Percentiles rank a stretch among this genome's conserved stretches.
Evolutionary conservation across 92 coral and sea anemone species (phyloP).

Genomic region (Montipora capitata): DNA sequence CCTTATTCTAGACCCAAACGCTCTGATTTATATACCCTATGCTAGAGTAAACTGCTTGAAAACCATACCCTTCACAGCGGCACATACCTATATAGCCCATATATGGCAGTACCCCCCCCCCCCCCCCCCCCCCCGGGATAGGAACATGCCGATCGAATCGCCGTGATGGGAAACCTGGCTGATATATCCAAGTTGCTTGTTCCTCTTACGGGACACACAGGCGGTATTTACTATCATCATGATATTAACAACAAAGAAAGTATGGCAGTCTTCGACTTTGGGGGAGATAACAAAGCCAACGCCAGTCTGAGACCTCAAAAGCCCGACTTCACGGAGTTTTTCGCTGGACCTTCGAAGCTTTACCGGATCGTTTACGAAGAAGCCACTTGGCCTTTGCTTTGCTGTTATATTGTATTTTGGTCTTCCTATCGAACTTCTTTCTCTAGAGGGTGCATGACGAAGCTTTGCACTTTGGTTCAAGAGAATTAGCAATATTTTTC

Average conservation of each 20-base stretch:
- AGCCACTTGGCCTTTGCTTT: no score
- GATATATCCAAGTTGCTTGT: neutral
- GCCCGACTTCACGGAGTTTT: neutral
- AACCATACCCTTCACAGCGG: no score
- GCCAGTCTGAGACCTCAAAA: neutral
- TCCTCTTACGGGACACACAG: neutral
- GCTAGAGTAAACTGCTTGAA: no score
- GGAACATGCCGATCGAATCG: neutral
- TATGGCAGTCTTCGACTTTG: neutral
- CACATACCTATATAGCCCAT: no score
- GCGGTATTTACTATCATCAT: neutral
- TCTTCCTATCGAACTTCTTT: slow-evolving; percentile 57
- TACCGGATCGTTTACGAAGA: neutral
- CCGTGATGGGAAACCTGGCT: slow-evolving; percentile 6
- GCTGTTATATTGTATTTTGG: slow-evolving; percentile 51
- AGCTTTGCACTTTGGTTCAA: slow-evolving; percentile 4
- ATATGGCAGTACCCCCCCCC: no score
- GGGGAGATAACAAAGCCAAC: neutral
- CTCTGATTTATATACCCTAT: no score
- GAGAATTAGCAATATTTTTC: slow-evolving; percentile 6
- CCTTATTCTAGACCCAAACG: no score
- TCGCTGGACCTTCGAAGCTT: neutral
- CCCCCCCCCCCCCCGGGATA: no score
- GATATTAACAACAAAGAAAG: neutral
- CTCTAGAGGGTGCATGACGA: slow-evolving; percentile 47